Evolutionary conservation across 1,140 invertebrate species (phyloP).

Genomic region (Nebria ingens): DNA sequence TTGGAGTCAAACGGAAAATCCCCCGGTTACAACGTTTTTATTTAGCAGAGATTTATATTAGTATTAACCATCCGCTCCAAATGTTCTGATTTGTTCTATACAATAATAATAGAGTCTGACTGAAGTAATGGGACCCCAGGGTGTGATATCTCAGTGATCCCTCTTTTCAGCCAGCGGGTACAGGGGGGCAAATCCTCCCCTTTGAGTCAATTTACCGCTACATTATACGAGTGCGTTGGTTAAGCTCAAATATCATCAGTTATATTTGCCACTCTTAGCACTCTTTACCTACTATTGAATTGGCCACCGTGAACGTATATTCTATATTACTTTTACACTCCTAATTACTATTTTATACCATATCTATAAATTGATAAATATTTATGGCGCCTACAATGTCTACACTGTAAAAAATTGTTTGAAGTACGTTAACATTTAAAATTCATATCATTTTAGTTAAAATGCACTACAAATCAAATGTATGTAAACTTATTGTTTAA

Average conservation of each 20-base stretch:
- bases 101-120: constrained; percentile 37
- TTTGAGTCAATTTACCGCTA: constrained; percentile 36
- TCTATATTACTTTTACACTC: too few relatives aligned
- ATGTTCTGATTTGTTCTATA: constrained; percentile 37
- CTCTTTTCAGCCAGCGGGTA: not conserved
- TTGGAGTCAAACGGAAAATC: not conserved
- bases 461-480: too few relatives aligned
- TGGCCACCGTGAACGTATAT: too few relatives aligned
- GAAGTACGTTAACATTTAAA: too few relatives aligned
- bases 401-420: too few relatives aligned
- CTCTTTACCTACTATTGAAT: not conserved
- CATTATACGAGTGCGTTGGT: constrained; percentile 34
- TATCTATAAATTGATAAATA: too few relatives aligned
- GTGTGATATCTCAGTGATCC: constrained; percentile 32
- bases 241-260: constrained; percentile 18
- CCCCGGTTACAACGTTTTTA: constrained; percentile 26
- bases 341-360: too few relatives aligned
- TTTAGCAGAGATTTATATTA: constrained; percentile 28
- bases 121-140: constrained; percentile 33
- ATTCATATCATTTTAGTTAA: too few relatives aligned
- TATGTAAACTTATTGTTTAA: too few relatives aligned
- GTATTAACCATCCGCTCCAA: constrained; percentile 35
- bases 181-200: constrained; percentile 13
- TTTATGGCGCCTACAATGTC: too few relatives aligned
- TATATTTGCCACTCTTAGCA: constrained; percentile 1